Evolutionary conservation across 2,113 vertebrate species (phyloP), one percentile per base, ranked within the genome.

Genomic region (Cephalopterus ornatus): DNA sequence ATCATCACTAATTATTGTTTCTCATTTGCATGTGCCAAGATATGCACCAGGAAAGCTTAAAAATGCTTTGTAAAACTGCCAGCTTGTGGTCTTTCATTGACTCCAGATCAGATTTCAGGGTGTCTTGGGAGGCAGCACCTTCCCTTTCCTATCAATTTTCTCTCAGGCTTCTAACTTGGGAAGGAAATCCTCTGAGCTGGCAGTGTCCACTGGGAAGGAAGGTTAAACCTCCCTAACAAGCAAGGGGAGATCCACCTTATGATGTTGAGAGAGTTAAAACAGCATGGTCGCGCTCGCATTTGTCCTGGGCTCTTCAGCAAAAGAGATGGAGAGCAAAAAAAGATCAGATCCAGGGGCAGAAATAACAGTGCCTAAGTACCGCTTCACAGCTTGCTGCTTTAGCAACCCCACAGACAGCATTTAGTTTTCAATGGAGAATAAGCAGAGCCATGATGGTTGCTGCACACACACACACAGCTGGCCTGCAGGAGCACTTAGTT

Each of bases 1-100:
- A 85, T 79, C 23, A 3, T 92, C 65, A 70, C 70, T 89, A 65
- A 82, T 93, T 95, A 65, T 52, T 92, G 80, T 91, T 94, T 95
- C 91, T 91, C 77, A 61, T 92, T 92, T 94, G 66, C 66, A 75
- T 87, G 52, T 92, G 73, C 61, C 47, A 56, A 85, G 70, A 61
- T 74, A 70, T 52, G 23, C 58, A 74, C 28, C 56, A 78, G 77
- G 79, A 89, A 92, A 92, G n/a, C n/a, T n/a, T n/a, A n/a, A 24
- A 61, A 39, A 39, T 24, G 30, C 14, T 44, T 41, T 55, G 21
- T 17, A 63, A 58, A 95, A 28, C 13, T 44, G 41, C 8, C 2
- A 0, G 10, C 50, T 39, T 77, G 28, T 11, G 46, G 70, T 47
- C 46, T 90, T 68, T 61, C 50, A 17, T 26, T 81, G 59, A 65